Base-by-base conservation (phyloP, 2,797 vertebrate genomes). In the Ctenopoma multispine region DNA sequence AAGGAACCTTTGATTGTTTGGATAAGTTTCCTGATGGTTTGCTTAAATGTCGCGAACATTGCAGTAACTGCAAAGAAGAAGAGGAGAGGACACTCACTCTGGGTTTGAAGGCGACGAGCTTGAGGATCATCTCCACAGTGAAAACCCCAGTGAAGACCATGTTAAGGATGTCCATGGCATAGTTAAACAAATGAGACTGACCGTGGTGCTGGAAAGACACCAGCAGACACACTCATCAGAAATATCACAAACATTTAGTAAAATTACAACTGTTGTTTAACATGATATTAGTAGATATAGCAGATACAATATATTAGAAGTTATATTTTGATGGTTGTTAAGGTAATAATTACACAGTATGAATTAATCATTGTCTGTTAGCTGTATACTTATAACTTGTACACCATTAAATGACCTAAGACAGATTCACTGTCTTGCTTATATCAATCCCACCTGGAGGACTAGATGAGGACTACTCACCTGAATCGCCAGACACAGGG, bases 141-240 rank as follows among this genome's bases (percentile, higher is more conserved):
- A 99, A 99, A 69, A 99, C 97, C 23, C 96, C 97, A 0, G 98
- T 99, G 93, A 99, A 99, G 88, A 99, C 96, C 98, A 99, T 99
- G 89, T 99, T 99, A 88, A 99, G 95, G 85, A 99, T 95, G 90
- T 99, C 97, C 98, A 99, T 99, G 15, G 95, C 96, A 17, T 96
- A 97, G 86, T 98, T 98, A 84, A 99, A 99, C 61, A 96, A 91
- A 68, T 94, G 95, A 57, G 98, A 98, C 90, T 99, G 98, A 63
- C 97, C 96, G 1, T 99, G 96, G 86, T 99, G 98, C 98, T 99
- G 90, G 14, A 76, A 83, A 87, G 12, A 44, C 64, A 87, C 80
- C 81, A 75, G 18, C 2, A 31, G 23, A 56, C 18, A 63, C 38
- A 77, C 29, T 59, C 17, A 68, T 66, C 8, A 66, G 18, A 67